phyloP scores from a whole-genome alignment of 2,113 vertebrate genomes.

The Nyctibius bracteatus region DNA sequence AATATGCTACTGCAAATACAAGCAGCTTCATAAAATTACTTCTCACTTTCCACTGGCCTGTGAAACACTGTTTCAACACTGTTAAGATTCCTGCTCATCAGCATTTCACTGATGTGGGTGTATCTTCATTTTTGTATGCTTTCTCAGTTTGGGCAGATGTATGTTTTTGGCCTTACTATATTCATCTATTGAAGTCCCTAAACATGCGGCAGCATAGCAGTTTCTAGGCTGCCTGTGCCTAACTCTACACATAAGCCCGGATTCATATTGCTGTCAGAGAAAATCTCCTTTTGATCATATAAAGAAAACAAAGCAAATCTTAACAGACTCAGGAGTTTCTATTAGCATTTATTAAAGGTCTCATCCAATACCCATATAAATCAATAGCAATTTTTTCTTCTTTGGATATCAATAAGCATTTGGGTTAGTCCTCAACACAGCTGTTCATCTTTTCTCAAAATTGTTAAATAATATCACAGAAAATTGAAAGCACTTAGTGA shows the following conservation, averaged over 20 bases:
- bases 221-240: neutral
- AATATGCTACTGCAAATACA: neutral
- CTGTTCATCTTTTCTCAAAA: neutral
- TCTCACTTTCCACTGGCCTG: neutral
- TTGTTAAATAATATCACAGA: neutral
- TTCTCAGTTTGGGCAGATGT: neutral
- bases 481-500: neutral
- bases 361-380: neutral
- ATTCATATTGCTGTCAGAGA: neutral
- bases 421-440: neutral
- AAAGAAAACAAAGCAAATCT: neutral
- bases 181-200: neutral
- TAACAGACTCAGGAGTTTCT: neutral
- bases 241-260: neutral
- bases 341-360: neutral
- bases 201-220: neutral
- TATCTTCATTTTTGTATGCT: neutral
- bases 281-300: neutral
- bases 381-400: neutral
- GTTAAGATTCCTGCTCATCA: neutral
- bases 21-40: neutral
- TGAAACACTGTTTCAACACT: conserved; percentile 2
- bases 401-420: neutral
- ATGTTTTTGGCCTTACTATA: neutral
- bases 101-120: neutral